These are phyloP conservation scores for Agonopterix arenella DNA, from an alignment of 2,888 invertebrate genomes.

Conservation along the genomic window DNA sequence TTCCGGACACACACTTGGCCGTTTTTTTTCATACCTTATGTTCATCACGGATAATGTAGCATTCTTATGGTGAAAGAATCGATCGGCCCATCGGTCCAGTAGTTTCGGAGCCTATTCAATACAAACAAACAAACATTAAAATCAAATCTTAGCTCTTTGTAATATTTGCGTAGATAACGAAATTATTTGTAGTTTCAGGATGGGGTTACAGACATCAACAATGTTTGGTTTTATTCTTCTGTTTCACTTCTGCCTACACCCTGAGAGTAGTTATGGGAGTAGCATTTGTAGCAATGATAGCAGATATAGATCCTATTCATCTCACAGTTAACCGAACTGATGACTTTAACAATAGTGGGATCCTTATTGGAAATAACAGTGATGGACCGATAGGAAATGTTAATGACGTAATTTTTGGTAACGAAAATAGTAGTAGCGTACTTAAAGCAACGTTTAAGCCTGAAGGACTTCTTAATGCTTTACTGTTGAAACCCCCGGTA, in stretches of 20 bases:
- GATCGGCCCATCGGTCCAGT: too few species aligned
- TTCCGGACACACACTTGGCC: too few species aligned
- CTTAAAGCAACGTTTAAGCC: conserved; percentile 15
- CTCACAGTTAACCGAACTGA: neutral
- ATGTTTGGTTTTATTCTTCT: conserved; percentile 73
- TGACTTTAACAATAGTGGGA: neutral
- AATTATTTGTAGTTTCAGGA: conserved; percentile 26
- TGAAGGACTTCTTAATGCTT: conserved; percentile 27
- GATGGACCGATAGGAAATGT: neutral
- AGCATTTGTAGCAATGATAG: conserved; percentile 79
- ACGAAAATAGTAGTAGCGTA: neutral
- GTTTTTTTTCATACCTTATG: too few species aligned
- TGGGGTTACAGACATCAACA: conserved; percentile 76
- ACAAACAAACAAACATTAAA: too few species aligned
- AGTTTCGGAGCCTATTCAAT: too few species aligned
- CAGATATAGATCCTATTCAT: conserved; percentile 3
- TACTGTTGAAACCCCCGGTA: conserved; percentile 46
- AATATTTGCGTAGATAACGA: neutral
- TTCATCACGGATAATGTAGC: too few species aligned
- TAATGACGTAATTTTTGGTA: neutral
- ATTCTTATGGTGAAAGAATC: too few species aligned
- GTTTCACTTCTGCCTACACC: conserved; percentile 77
- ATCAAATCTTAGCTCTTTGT: neutral
- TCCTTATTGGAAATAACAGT: neutral
- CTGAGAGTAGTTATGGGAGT: conserved; percentile 81